phyloP scores from a whole-genome alignment of 2,797 vertebrate genomes.

The Danio aesculapii region DNA sequence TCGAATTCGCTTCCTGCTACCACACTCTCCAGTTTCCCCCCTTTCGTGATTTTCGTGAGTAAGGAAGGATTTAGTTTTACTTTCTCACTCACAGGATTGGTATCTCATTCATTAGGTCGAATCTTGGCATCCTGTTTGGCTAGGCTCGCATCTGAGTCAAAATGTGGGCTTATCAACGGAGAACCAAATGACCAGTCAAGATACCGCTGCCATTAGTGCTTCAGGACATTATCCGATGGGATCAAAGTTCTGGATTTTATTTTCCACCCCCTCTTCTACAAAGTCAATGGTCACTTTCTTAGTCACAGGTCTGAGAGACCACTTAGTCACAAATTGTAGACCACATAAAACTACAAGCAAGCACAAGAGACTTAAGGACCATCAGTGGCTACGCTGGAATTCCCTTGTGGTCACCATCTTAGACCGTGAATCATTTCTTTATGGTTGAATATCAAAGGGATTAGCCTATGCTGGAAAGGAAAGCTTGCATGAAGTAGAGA shows the following conservation, averaged over 20 bases:
- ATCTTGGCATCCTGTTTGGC: conserved; percentile 51
- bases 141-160: conserved; percentile 38
- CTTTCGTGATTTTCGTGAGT: conserved; percentile 22
- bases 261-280: conserved; percentile 2
- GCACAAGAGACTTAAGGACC: not conserved
- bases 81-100: conserved; percentile 31
- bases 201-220: conserved; percentile 8
- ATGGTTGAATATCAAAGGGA: not conserved
- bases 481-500: not conserved
- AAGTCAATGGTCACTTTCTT: conserved; percentile 5
- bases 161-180: conserved; percentile 50
- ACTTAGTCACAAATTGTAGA: conserved; percentile 19
- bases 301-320: not conserved
- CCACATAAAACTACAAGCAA: not conserved
- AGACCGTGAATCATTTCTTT: conserved; percentile 28
- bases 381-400: not conserved
- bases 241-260: not conserved
- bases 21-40: conserved; percentile 33
- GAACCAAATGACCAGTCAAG: conserved; percentile 9
- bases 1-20: conserved; percentile 58
- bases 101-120: conserved; percentile 54
- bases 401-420: not conserved
- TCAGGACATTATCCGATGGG: conserved; percentile 21
- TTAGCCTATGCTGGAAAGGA: too few species aligned
- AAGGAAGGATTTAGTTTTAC: conserved; percentile 35